These are phyloP conservation scores for Dromas ardeola DNA, from an alignment of 2,113 vertebrate species.

Conservation along the genomic window DNA sequence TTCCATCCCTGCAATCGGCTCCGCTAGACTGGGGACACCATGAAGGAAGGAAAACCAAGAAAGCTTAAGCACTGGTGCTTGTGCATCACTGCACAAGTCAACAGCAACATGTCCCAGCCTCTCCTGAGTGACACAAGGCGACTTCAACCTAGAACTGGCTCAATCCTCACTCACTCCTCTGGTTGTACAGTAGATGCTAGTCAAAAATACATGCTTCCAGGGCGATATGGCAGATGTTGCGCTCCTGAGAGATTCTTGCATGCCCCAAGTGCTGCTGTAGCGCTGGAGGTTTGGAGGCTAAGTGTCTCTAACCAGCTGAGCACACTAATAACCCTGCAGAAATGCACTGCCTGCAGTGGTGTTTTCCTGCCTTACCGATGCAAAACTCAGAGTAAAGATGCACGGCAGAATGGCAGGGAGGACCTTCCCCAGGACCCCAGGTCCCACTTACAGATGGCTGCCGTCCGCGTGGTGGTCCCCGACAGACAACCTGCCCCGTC, in stretches of 20 bases:
- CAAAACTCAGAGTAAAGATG: neutral
- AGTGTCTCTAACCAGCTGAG: neutral
- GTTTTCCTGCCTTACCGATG: neutral
- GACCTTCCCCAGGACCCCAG: neutral
- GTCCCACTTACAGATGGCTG: neutral
- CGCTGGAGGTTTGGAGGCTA: neutral
- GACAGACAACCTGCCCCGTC: accelerated
- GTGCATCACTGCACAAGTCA: neutral
- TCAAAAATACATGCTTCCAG: neutral
- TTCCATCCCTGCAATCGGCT: neutral
- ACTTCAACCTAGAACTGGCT: neutral
- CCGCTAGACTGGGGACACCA: neutral
- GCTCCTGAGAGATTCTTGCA: neutral
- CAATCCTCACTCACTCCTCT: neutral
- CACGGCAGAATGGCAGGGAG: neutral
- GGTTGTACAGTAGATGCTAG: accelerated
- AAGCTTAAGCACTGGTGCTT: neutral
- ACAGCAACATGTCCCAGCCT: neutral
- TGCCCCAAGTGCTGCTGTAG: neutral
- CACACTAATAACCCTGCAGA: neutral
- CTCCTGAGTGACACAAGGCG: neutral
- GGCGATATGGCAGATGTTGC: neutral
- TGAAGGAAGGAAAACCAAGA: neutral
- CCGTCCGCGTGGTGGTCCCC: accelerated
- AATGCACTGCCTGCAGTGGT: neutral